Base-by-base conservation (phyloP, 2,113 vertebrate species). In the Mixornis gularis region DNA sequence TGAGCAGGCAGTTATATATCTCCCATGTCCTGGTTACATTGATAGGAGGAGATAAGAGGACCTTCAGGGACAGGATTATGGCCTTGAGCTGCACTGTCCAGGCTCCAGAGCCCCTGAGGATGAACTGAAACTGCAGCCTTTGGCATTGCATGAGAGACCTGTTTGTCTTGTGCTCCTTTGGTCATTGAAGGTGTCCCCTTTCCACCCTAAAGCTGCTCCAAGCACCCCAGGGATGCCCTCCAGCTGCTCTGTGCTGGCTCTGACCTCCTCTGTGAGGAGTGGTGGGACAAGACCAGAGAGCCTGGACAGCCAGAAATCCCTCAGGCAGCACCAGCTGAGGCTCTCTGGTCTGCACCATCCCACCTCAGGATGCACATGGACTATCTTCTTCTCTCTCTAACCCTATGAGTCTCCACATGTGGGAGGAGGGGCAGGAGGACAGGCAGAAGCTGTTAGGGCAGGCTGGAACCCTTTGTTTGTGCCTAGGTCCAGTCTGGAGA, bases 211-310 rank as follows among this genome's bases (percentile, higher is more conserved):
- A 24, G 36, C 41, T 77, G 79, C n/a, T 69, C 29, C 16, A 9
- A 12, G 7, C 13, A 1, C 34, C 1, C 0, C 6, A 29, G 22
- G 26, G 17, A 21, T 30, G n/a, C 3, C 4, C 17, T 62, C 66
- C 25, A 22, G 19, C 25, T n/a, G 49, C 49, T 62, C 26, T 40
- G 30, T 29, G 30, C 49, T 76, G 65, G 8, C 53, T 73, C 29
- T 17, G 30, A 5, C 66, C 9, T 52, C 25, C 48, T 60, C 63
- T 34, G 19, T 1, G 6, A 77, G 38, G 34, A 20, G 46, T 2
- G 13, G 18, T 52, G 81, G 36, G 53, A 51, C 29, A 52, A 10
- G 63, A 25, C 2, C 12, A 26, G 91, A 38, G 51, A 40, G 43
- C 13, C 19, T 48, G 69, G 24, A 17, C 7, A 1, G 1, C 25